Percentiles rank a stretch among this genome's conserved stretches.
These are phyloP conservation scores for Polypedilum vanderplanki DNA, from an alignment of 1,140 invertebrate genomes.

Conservation along the genomic window DNA sequence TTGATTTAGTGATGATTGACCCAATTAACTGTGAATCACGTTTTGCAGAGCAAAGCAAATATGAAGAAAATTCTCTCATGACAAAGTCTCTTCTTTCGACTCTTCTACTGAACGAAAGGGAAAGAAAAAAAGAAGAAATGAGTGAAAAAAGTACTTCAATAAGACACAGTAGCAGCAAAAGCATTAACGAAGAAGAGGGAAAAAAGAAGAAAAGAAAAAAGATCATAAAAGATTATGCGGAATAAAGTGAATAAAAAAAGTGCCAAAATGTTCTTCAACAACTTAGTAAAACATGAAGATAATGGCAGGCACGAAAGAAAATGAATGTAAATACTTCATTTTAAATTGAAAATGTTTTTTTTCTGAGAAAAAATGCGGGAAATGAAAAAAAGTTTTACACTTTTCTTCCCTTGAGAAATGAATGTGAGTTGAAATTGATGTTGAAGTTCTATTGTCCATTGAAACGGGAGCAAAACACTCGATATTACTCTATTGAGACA, in stretches of 20 bases:
- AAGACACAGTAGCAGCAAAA: neutral
- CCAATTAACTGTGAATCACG: conserved; percentile 20
- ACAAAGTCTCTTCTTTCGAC: neutral
- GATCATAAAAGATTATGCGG: neutral
- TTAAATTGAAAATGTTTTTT: too few species aligned
- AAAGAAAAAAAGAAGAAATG: neutral
- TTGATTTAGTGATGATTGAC: neutral
- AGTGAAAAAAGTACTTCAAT: neutral
- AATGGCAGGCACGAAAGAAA: too few species aligned
- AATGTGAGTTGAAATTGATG: too few species aligned
- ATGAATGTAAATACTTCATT: too few species aligned
- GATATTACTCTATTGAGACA: too few species aligned
- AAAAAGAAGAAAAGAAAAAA: neutral
- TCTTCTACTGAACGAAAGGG: neutral
- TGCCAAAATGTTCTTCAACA: neutral
- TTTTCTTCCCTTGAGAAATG: too few species aligned
- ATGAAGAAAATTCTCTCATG: neutral
- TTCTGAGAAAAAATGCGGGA: too few species aligned
- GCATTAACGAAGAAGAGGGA: too few species aligned
- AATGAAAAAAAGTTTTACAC: too few species aligned
- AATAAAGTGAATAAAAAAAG: neutral
- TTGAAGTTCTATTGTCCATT: too few species aligned
- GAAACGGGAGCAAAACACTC: too few species aligned
- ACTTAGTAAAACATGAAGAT: too few species aligned
- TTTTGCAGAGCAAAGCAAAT: neutral